phyloP scores from a whole-genome alignment of 2,113 vertebrate species.

The Ploceus nigricollis region DNA sequence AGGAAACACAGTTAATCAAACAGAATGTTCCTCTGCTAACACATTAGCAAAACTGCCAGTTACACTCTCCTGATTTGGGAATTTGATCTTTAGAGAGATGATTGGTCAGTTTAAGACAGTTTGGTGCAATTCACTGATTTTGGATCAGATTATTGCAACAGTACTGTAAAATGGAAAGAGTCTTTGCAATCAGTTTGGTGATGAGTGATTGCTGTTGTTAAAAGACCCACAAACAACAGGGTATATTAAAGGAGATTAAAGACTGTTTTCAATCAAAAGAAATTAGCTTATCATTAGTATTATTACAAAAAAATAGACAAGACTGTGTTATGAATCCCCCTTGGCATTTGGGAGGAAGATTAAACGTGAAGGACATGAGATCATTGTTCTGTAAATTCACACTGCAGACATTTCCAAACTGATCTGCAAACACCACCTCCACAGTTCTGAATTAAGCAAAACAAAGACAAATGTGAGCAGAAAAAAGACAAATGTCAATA shows the following conservation, averaged over 20 bases:
- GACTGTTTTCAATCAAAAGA: neutral
- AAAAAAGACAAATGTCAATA: neutral
- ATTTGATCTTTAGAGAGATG: neutral
- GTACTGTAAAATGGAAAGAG: neutral
- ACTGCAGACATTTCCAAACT: slow-evolving; percentile 73
- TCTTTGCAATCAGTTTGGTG: neutral
- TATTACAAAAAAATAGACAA: neutral
- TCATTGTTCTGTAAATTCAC: slow-evolving; percentile 84
- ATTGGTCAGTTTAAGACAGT: neutral
- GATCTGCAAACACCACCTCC: slow-evolving; percentile 75
- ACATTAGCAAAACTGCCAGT: neutral
- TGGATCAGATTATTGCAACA: neutral
- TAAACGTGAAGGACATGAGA: slow-evolving; percentile 83
- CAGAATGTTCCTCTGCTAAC: neutral
- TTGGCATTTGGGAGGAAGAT: slow-evolving; percentile 82
- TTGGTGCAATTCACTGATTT: neutral
- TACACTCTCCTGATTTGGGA: neutral
- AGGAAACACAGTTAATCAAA: slow-evolving; percentile 2
- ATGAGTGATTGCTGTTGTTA: neutral
- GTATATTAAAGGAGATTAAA: neutral
- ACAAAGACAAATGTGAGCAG: neutral
- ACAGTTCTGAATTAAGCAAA: slow-evolving; percentile 68
- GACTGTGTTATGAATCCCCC: slow-evolving; percentile 49
- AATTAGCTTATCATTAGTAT: neutral
- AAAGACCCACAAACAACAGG: neutral